These are phyloP conservation scores for Coranthus polyacanthus DNA, from an alignment of 2,797 vertebrate genomes.

Conservation along the genomic window DNA sequence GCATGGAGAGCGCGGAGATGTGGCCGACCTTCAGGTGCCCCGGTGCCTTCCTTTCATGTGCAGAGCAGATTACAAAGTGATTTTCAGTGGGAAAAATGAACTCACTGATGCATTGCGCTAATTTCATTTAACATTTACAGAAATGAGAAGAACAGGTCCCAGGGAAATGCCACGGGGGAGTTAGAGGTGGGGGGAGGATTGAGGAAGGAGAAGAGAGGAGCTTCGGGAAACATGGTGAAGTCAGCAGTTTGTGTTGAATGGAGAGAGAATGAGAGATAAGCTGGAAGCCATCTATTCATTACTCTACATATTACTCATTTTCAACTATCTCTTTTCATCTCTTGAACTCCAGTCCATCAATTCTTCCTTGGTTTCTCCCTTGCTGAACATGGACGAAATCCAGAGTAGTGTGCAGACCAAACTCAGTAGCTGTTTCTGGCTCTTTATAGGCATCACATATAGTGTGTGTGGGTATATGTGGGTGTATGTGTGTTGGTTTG, in stretches of 20 bases:
- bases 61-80: conserved; percentile 68
- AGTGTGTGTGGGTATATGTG: not conserved
- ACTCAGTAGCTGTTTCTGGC: conserved; percentile 2
- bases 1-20: conserved; percentile 42
- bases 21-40: conserved; percentile 78
- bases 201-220: not conserved
- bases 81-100: conserved; percentile 72
- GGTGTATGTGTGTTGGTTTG: conserved; percentile 12
- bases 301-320: conserved; percentile 62
- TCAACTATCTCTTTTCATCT: conserved; percentile 42
- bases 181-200: not conserved
- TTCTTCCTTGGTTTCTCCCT: conserved; percentile 11
- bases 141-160: conserved; percentile 63
- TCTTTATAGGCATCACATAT: not conserved
- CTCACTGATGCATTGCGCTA: conserved; percentile 79
- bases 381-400: conserved; percentile 6
- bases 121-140: conserved; percentile 80
- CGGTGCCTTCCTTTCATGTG: conserved; percentile 64
- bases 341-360: conserved; percentile 32
- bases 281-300: conserved; percentile 72
- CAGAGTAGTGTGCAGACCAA: conserved; percentile 16
- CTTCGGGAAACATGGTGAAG: conserved; percentile 51
- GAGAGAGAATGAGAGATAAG: conserved; percentile 73
- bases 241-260: conserved; percentile 81
- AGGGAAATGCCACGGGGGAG: conserved; percentile 62